A percentile compares a stretch with the other conserved stretches of the same genome.
Evolutionary conservation across 2,113 vertebrate species (phyloP).

Genomic region (Gymnogyps californianus): DNA sequence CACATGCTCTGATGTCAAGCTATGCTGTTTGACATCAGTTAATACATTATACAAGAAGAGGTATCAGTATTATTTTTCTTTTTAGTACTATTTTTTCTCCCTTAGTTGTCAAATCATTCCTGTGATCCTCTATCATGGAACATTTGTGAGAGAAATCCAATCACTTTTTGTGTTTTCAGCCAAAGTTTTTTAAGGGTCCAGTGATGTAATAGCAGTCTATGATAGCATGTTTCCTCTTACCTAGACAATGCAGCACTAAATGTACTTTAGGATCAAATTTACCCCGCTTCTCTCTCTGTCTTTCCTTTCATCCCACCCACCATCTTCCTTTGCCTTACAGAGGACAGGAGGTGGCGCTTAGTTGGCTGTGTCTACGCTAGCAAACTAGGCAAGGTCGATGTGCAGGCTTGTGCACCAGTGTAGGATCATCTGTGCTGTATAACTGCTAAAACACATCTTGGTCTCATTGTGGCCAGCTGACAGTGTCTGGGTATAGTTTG

Average conservation of each 20-base stretch:
- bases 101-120: not conserved
- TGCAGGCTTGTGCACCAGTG: not conserved
- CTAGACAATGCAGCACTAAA: not conserved
- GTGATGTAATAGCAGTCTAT: not conserved
- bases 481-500: not conserved
- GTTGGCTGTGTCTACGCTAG: not conserved
- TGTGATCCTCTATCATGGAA: not conserved
- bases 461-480: not conserved
- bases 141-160: not conserved
- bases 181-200: not conserved
- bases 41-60: not conserved
- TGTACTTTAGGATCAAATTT: not conserved
- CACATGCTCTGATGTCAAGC: not conserved
- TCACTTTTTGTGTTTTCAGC: not conserved
- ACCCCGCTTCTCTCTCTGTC: not conserved
- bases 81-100: not conserved
- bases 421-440: not conserved
- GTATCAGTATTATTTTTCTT: not conserved
- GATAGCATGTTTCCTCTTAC: rapidly evolving
- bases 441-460: not conserved
- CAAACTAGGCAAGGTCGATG: not conserved
- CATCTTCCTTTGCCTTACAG: not conserved
- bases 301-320: not conserved
- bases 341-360: not conserved
- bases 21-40: not conserved